Evolutionary conservation across 2,888 invertebrate species (phyloP), one percentile per base, ranked within the genome.

Genomic region (Trimorus sp.): DNA sequence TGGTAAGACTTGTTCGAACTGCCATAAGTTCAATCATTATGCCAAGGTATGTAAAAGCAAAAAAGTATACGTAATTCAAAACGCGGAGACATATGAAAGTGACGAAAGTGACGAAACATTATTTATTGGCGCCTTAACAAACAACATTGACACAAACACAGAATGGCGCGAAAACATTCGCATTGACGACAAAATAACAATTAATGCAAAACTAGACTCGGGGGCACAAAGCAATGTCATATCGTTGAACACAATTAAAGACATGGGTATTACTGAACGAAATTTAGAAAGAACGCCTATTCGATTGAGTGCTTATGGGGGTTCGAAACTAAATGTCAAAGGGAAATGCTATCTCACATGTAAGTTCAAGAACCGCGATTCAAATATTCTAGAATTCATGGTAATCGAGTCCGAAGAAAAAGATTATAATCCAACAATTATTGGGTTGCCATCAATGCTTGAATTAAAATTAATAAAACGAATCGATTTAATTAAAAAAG

Each of bases 1-100:
- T 42, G 80, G 80, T 14, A 82, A 79, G 37, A 48, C 51, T 58
- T 83, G 82, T 70, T 7, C 14, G 3, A 69, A 53, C 37, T 84
- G 83, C 68, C 16, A 69, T 38, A 26, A 37, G 15, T 53, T 15
- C 36, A 83, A 81, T 66, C 81, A 84, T 65, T 84, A 78, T 70
- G 82, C 83, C 9, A 73, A 54, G 63, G 66, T 65, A n/a, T 79
- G 79, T 53, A 71, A 48, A 70, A 68, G 8, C 15, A 78, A 69
- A 68, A 68, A 14, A 36, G 73, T 26, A 51, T 26, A 58, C 51
- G 12, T 8, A 37, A 48, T 65, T 36, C 14, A 56, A 63, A 62
- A 12, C 7, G 1, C 53, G 8, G 4, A 53, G 16, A 11, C 51
- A 3, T n/a, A 26, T 4, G 26, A 15, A 38, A 7, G 11, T 51